Evolutionary conservation across 1,140 invertebrate species (phyloP), one percentile per base, ranked within the genome.

Genomic region (Melipona quadrifasciata): DNA sequence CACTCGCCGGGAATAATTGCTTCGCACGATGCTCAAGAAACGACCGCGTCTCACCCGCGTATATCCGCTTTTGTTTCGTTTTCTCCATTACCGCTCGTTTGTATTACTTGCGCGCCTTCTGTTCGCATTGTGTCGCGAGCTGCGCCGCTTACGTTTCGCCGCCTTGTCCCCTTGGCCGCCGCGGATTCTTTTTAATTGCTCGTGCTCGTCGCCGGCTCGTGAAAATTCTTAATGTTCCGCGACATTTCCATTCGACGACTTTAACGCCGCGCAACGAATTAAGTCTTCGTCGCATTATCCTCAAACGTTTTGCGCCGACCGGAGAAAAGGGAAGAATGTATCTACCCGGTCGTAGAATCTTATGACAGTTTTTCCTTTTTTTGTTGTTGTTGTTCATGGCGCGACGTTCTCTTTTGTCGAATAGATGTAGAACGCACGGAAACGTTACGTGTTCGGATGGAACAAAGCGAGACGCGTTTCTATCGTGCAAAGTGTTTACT

Each of bases 1-100:
- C 64, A 61, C 71, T 77, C 85, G 68, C 64, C 76, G 53, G 74
- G 73, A 87, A 87, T 87, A 86, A 87, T 87, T 82, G 85, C 86
- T 82, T 68, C 51, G 72, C 73, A 21, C 72, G 64, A 86, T 72
- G 53, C 58, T 72, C 51, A 51, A 27, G 34, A 5, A 57, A 77
- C 61, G 73, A 76, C 80, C n/a, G n/a, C 21, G 39, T 39, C 31
- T 1, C 19, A n/a, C 39, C 16, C 53, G 11, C 51, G 24, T 70
- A 68, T 27, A 27, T 75, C 71, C 39, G 27, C 10, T 21, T 64
- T 73, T 64, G 72, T 77, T 77, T 68, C 73, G 17, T 67, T 67
- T 67, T 64, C 80, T 53, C 71, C 58, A 39, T 75, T 82, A 75
- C 47, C 80, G 55, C 39, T 65, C 80, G n/a, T 75, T 77, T 77